Conservation (phyloP, 2,113 vertebrate species). For the Rhipidura dahli region DNA sequence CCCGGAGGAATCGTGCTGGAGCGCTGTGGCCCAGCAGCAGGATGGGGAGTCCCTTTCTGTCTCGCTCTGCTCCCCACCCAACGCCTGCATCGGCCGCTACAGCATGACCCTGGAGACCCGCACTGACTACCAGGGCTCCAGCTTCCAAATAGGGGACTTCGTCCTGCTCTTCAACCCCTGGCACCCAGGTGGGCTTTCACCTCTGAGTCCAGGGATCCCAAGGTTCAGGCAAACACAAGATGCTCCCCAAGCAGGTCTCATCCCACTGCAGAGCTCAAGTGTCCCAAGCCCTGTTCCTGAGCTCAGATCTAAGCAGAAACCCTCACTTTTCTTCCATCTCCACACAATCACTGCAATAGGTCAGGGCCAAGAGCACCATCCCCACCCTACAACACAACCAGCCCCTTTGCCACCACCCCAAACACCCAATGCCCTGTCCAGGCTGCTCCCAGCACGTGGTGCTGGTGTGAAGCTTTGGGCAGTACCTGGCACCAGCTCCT, state of each 20-base stretch:
- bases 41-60: slow-evolving; percentile 66
- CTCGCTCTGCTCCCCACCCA: slow-evolving; percentile 74
- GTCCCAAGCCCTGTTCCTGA: background rate
- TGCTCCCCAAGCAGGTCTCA: background rate
- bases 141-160: slow-evolving; percentile 76
- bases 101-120: slow-evolving; percentile 72
- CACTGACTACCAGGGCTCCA: slow-evolving; percentile 47
- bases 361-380: accelerated
- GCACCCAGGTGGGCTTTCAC: slow-evolving; percentile 82
- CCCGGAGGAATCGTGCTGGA: slow-evolving; percentile 76
- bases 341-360: accelerated
- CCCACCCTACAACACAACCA: background rate
- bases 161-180: slow-evolving; percentile 90
- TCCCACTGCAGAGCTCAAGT: background rate
- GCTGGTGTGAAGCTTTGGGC: background rate
- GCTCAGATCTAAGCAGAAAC: background rate
- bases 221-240: accelerated
- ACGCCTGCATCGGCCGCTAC: slow-evolving; percentile 84
- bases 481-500: background rate
- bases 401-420: background rate
- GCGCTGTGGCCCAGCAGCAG: slow-evolving; percentile 70
- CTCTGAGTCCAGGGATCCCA: accelerated
- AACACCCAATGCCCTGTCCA: accelerated
- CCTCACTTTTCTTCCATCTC: background rate
- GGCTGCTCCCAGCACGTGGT: background rate